Base-by-base conservation (phyloP, 1,140 invertebrate genomes). In the Drosophila mojavensis region DNA sequence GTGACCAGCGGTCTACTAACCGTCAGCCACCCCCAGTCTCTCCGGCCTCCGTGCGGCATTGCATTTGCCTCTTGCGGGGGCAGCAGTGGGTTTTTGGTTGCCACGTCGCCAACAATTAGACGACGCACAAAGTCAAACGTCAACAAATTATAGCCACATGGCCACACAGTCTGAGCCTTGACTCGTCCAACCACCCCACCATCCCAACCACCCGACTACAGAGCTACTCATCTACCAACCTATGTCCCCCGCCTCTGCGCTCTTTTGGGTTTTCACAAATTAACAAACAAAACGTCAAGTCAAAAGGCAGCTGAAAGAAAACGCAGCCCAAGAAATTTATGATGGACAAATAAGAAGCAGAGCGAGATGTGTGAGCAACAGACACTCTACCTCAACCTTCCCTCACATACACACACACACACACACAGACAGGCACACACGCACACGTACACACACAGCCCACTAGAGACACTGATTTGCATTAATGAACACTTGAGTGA, bases 81-180 rank as follows among this genome's bases (percentile, higher is more conserved):
- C 26, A 17, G 15, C 47, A 9, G 26, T 24, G 24, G 28, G 33
- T 33, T 10, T 59, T 26, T n/a, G 39, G 60, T 69, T 73, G 61
- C 84, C 69, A 73, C 72, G 72, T 75, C 71, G 55, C 43, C 86
- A 76, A 86, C 83, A 88, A 88, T 89, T 89, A 89, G 77, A 89
- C 77, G 84, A 89, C 84, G 84, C 84, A 89, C 80, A 89, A 89
- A 89, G 84, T 90, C 85, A 89, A 89, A 89, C 84, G 84, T 89
- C 84, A 89, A 89, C 84, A 89, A 89, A 89, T 89, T 89, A 89
- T 89, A 89, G 80, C 80, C 84, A 89, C 84, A 89, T 89, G 84
- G 84, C 55, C 80, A 82, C 71, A 79, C 84, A 89, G 65, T 67
- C 36, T 24, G 20, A 30, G 33, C 11, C 28, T 30, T 4, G 28